phyloP scores from a whole-genome alignment of 2,888 invertebrate species.

The Meganola albula region DNA sequence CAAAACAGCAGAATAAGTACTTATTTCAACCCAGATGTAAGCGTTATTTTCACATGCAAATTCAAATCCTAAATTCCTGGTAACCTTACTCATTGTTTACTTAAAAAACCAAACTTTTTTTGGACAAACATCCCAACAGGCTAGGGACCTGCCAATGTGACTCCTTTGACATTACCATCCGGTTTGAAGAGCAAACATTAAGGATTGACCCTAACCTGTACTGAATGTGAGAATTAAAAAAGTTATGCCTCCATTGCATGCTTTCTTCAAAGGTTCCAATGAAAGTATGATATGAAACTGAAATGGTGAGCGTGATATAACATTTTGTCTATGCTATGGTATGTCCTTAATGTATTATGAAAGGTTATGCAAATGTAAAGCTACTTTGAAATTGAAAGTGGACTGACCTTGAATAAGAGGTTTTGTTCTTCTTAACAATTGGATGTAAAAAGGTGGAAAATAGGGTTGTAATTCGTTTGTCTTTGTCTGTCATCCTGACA shows the following conservation, averaged over 20 bases:
- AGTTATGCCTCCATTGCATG: constrained; percentile 9
- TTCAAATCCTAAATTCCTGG: constrained; percentile 7
- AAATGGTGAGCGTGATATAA: constrained; percentile 10
- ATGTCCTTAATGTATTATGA: constrained; percentile 15
- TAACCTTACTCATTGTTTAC: constrained; percentile 21
- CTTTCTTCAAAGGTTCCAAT: constrained; percentile 3
- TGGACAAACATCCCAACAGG: constrained; percentile 31
- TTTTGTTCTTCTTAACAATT: constrained; percentile 30
- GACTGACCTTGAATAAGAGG: constrained; percentile 39
- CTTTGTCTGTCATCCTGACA: no score
- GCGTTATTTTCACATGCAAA: not conserved
- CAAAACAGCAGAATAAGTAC: no score
- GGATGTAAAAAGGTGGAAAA: no score
- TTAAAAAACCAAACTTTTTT: constrained; percentile 23
- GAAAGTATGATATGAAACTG: constrained; percentile 1
- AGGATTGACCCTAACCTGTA: constrained; percentile 16
- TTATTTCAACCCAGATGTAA: no score
- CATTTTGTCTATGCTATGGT: constrained; percentile 6
- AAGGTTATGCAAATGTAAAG: constrained; percentile 26
- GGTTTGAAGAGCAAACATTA: constrained; percentile 32
- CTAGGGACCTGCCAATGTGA: constrained; percentile 59
- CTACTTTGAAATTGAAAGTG: constrained; percentile 42
- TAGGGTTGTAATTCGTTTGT: no score
- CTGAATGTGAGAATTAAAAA: constrained; percentile 2
- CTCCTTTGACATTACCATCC: constrained; percentile 60